phyloP scores from a whole-genome alignment of 2,797 vertebrate species.

The Pachyuromys duprasi region DNA sequence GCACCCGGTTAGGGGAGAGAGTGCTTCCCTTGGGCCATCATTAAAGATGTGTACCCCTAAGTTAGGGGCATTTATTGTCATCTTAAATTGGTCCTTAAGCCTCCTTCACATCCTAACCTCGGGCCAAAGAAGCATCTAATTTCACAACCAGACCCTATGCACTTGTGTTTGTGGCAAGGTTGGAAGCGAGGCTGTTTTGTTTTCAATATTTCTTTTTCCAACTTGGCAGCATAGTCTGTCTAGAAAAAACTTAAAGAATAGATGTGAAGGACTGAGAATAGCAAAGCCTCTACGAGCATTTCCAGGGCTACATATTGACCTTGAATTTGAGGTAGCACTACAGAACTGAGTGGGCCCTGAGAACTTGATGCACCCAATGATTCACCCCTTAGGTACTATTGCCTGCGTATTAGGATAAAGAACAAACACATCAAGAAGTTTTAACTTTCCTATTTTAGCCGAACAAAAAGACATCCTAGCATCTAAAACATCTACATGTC shows the following conservation, averaged over 20 bases:
- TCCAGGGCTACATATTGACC: background rate
- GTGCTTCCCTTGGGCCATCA: background rate
- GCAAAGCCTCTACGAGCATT: background rate
- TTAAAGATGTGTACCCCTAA: constrained; percentile 51
- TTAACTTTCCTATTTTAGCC: background rate
- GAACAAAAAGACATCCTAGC: background rate
- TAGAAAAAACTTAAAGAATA: constrained; percentile 33
- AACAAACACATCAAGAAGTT: background rate
- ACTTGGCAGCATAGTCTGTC: constrained; percentile 36
- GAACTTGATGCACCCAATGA: background rate
- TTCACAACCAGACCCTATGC: constrained; percentile 58
- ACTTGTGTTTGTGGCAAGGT: constrained; percentile 48
- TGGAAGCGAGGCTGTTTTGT: constrained; percentile 35
- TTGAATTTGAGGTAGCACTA: background rate
- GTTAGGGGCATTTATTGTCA: constrained; percentile 61
- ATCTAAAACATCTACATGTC: background rate
- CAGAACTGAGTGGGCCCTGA: background rate
- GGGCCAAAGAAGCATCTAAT: constrained; percentile 67
- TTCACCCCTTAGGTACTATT: background rate
- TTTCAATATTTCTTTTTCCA: constrained; percentile 70
- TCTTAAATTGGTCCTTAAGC: constrained; percentile 68
- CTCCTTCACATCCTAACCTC: constrained; percentile 58
- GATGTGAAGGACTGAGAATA: background rate
- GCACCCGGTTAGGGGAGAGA: background rate
- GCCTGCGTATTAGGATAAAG: background rate